These are phyloP conservation scores for Trachelipus rathkii DNA, from an alignment of 1,140 invertebrate species.

Conservation along the genomic window DNA sequence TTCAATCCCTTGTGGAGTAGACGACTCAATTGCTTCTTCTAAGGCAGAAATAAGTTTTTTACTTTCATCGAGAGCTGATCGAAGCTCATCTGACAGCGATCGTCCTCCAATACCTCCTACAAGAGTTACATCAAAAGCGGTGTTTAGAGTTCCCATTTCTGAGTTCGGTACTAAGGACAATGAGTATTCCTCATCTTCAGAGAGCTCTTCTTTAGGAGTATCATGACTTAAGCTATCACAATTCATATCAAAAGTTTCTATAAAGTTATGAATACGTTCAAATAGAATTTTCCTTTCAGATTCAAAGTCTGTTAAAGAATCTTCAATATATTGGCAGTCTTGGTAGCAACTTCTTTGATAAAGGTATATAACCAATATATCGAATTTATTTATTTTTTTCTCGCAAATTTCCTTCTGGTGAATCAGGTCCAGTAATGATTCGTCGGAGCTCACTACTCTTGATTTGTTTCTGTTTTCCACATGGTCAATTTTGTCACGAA, in stretches of 20 bases:
- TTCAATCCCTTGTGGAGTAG: conserved; percentile 56
- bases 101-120: conserved; percentile 41
- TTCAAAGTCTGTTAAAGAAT: conserved; percentile 34
- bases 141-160: conserved; percentile 32
- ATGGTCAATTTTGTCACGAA: too few species aligned
- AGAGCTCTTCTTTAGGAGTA: conserved; percentile 21
- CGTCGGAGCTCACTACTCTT: too few species aligned
- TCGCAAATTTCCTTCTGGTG: conserved; percentile 36
- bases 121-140: conserved; percentile 33
- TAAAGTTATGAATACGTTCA: conserved; percentile 27
- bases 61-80: conserved; percentile 44
- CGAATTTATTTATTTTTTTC: conserved; percentile 30
- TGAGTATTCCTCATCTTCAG: conserved; percentile 28
- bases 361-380: conserved; percentile 34
- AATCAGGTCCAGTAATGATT: conserved; percentile 46
- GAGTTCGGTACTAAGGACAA: conserved; percentile 37
- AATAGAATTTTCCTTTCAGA: conserved; percentile 26
- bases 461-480: too few species aligned
- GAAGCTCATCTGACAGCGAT: conserved; percentile 39
- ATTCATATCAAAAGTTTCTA: not conserved
- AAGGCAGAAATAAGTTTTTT: conserved; percentile 39
- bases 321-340: conserved; percentile 36
- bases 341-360: conserved; percentile 38
- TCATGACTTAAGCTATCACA: not conserved
- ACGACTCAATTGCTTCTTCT: conserved; percentile 47